phyloP scores from a whole-genome alignment of 2,888 invertebrate genomes.

The Eupithecia abbreviata region DNA sequence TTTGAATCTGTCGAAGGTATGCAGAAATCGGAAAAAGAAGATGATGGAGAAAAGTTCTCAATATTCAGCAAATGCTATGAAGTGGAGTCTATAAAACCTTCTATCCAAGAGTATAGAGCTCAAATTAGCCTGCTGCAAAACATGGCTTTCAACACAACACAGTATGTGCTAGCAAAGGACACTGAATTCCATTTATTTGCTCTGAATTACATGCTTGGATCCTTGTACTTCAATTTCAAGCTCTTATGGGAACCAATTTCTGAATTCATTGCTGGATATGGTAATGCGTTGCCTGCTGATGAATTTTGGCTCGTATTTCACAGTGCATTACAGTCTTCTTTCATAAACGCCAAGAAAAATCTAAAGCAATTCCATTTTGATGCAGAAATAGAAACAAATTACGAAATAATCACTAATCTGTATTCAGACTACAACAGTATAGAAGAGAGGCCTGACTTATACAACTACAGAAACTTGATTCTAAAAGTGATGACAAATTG shows the following conservation, averaged over 20 bases:
- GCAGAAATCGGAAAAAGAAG: slow-evolving; percentile 64
- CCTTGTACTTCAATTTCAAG: slow-evolving; percentile 93
- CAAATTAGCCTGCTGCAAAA: slow-evolving; percentile 90
- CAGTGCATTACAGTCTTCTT: slow-evolving; percentile 82
- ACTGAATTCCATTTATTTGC: slow-evolving; percentile 86
- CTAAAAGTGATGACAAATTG: slow-evolving; percentile 91
- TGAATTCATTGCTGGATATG: slow-evolving; percentile 90
- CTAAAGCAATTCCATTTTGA: slow-evolving; percentile 65
- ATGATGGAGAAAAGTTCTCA: slow-evolving; percentile 77
- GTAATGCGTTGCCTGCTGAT: slow-evolving; percentile 83
- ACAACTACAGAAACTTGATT: slow-evolving; percentile 91
- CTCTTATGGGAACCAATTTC: slow-evolving; percentile 93
- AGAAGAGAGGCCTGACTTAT: slow-evolving; percentile 86
- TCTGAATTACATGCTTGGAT: slow-evolving; percentile 91
- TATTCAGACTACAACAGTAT: slow-evolving; percentile 73
- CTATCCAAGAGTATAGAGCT: slow-evolving; percentile 91
- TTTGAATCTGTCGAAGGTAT: slow-evolving; percentile 85
- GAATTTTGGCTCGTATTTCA: slow-evolving; percentile 90
- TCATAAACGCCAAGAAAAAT: slow-evolving; percentile 72
- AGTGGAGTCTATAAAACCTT: slow-evolving; percentile 88
- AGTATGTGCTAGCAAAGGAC: slow-evolving; percentile 82
- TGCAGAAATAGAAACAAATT: slow-evolving; percentile 64
- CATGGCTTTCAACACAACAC: slow-evolving; percentile 86
- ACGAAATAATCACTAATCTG: slow-evolving; percentile 62
- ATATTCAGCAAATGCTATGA: slow-evolving; percentile 87